A percentile compares a stretch with the other conserved stretches of the same genome.
Evolutionary conservation across 2,113 vertebrate genomes (phyloP).

Genomic region (Peromyscus maniculatus): DNA sequence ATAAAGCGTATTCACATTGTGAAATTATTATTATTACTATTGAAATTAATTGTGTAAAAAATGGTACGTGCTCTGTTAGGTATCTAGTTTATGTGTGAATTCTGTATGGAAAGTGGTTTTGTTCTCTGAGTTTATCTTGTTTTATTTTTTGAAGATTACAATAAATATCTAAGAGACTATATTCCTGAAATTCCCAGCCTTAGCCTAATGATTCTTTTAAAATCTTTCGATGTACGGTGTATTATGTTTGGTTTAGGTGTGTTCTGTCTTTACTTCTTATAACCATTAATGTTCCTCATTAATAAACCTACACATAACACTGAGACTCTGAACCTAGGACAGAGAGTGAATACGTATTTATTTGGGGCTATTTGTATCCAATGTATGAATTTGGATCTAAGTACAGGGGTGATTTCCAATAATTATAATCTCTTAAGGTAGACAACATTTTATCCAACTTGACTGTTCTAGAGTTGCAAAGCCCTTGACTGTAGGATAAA

Average conservation of each 20-base stretch:
- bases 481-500: background rate
- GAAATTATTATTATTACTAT: constrained; percentile 81
- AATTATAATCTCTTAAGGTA: background rate
- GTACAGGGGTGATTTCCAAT: background rate
- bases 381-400: background rate
- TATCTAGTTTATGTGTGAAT: constrained; percentile 90
- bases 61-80: constrained; percentile 85
- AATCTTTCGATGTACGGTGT: background rate
- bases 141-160: constrained; percentile 90
- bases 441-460: background rate
- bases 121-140: constrained; percentile 80
- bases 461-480: background rate
- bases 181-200: constrained; percentile 85
- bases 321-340: background rate
- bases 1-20: constrained; percentile 82
- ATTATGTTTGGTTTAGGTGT: background rate
- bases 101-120: constrained; percentile 87
- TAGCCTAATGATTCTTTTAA: constrained; percentile 42
- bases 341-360: background rate
- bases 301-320: background rate
- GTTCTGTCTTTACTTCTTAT: background rate
- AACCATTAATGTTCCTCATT: background rate
- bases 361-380: background rate
- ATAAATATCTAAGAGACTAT: constrained; percentile 93
- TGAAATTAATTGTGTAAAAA: constrained; percentile 79